Base-by-base conservation (phyloP, 1,140 invertebrate species). In the Aphelenchoides fujianensis region DNA sequence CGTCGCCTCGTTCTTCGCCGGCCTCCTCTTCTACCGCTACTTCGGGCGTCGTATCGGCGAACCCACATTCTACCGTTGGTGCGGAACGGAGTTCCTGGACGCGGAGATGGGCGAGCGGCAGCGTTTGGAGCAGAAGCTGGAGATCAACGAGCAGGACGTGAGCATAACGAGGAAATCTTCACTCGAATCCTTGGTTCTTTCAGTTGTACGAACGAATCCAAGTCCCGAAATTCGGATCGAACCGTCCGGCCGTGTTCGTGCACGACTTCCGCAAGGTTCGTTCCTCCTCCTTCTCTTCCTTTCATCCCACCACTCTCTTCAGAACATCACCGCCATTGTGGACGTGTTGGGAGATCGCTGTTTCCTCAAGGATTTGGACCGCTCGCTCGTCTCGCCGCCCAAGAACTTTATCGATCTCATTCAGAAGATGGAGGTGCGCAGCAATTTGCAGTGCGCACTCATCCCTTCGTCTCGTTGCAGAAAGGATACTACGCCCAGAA, bases 281-380 rank as follows among this genome's bases (percentile, higher is more conserved):
- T 70, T 30, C 30, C n/a, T 23, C 1, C 54, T 63, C n/a, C n/a
- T 63, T 32, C 1, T 68, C 30, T 68, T 61, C 16, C 16, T 61
- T 61, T 16, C 16, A 61, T 16, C 57, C 16, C 16, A 41, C 57
- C 57, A 16, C 16, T 16, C 27, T 35, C 76, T 80, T 36, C 73
- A 86, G 85, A 86, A 86, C 71, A 75, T 83, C 19, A 86, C 85
- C 5, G 84, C 82, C n/a, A 85, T 86, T 62, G 81, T 86, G 16
- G 85, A 86, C 69, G 74, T 74, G 12, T 70, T 82, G 7, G 73
- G 78, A n/a, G 68, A 75, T 16, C 76, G 75, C 3, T 86, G 85
- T 73, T 86, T 85, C 72, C 72, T 86, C 16, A 84, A 85, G 78
- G 70, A 74, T 0, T 79, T 86, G 16, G 83, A 86, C 67, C 69